These are phyloP conservation scores for Nymphalis urticae DNA, from an alignment of 2,888 invertebrate species.

Conservation along the genomic window DNA sequence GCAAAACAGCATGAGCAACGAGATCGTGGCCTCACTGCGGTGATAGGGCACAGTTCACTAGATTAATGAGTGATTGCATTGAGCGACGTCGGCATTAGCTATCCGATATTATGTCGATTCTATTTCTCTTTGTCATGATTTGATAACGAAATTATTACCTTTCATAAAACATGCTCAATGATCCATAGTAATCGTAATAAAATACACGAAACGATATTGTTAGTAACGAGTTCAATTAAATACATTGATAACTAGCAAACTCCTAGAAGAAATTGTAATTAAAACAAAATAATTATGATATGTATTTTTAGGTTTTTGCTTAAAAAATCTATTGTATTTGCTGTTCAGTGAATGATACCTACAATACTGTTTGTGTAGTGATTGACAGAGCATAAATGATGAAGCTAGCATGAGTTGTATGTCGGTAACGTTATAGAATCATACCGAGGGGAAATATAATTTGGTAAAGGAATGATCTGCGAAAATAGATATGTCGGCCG, in stretches of 20 bases:
- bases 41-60: conserved; percentile 72
- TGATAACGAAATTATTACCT: conserved; percentile 2
- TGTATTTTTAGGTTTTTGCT: conserved; percentile 1
- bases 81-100: conserved; percentile 58
- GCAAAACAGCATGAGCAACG: conserved; percentile 79
- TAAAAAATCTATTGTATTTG: not conserved
- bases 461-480: conserved; percentile 74
- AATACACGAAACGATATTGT: not conserved
- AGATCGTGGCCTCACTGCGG: conserved; percentile 78
- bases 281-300: not conserved
- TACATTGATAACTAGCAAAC: too few species aligned
- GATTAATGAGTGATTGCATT: conserved; percentile 72
- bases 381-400: conserved; percentile 43
- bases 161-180: not conserved
- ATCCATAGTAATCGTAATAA: too few species aligned
- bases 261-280: too few species aligned
- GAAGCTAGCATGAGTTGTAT: conserved; percentile 51
- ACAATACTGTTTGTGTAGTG: conserved; percentile 36
- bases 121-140: conserved; percentile 9
- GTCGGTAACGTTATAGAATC: conserved; percentile 40
- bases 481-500: conserved; percentile 75
- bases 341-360: conserved; percentile 27
- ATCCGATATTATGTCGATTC: conserved; percentile 57
- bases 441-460: conserved; percentile 64
- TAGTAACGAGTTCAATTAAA: too few species aligned